Base-by-base conservation (phyloP, 2,113 vertebrate species). In the Solenodon paradoxus region DNA sequence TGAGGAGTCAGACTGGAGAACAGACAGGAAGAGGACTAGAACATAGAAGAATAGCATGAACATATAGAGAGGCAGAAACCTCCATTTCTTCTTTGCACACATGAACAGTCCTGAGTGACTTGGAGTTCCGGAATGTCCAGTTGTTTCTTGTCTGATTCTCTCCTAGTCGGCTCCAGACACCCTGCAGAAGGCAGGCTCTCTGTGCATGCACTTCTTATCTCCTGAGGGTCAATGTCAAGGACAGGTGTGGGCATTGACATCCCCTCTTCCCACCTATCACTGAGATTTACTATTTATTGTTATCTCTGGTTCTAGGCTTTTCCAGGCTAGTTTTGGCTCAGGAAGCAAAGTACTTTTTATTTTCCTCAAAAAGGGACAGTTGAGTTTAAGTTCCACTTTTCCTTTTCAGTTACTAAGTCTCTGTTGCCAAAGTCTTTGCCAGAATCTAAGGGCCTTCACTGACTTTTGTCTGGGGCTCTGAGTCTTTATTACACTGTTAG, bases 301-400 rank as follows among this genome's bases (percentile, higher is more conserved):
- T 5, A 0, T 49, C 9, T 32, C 24, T 72, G 35, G 16, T 9
- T 68, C 28, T 71, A 61, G 26, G 26, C 5, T 15, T 59, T 80
- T 75, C 49, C 15, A 53, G 30, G 61, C 0, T 55, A 32, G 17
- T 28, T 85, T 38, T 63, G 42, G 32, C 20, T 96, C 49, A 59
- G 57, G 61, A 88, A 90, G 91, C 4, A 66, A 64, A 45, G 40
- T 9, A 0, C 4, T 30, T 47, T 30, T 12, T 20, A 30, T 57
- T 30, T 35, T 10, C 17, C 22, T 47, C 16, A 16, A 47, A 24
- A 66, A n/a, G 1, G 9, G 5, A 26, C 16, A 32, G 10, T 74
- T 95, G 30, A 74, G 42, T 59, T 81, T 84, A 87, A 96, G 47
- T 17, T 84, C 13, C 32, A 22, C 28, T 95, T 74, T 38, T 75